These are phyloP conservation scores for Acleris emargana DNA, from an alignment of 2,888 invertebrate species.

Conservation along the genomic window DNA sequence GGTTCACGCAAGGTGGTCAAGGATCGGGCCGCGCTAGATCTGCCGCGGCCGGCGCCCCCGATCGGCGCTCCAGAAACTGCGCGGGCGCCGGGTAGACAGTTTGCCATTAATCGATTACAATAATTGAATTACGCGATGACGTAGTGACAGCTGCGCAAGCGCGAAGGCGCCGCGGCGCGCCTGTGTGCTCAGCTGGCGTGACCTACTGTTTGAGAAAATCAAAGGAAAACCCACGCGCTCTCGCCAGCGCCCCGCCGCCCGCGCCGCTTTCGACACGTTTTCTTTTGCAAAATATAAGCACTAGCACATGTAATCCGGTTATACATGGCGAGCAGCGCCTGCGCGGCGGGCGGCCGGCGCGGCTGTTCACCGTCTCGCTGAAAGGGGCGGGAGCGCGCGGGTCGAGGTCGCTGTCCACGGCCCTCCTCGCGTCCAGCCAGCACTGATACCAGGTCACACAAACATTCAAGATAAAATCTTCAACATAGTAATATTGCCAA, in stretches of 20 bases:
- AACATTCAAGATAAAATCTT: too few relatives aligned
- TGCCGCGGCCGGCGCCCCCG: constrained; percentile 42
- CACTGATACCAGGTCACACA: too few relatives aligned
- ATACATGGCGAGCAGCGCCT: constrained; percentile 30
- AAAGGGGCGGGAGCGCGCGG: constrained; percentile 11
- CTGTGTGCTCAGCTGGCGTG: constrained; percentile 72
- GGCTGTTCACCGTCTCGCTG: constrained; percentile 18
- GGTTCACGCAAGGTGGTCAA: constrained; percentile 51
- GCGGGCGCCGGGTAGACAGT: constrained; percentile 61
- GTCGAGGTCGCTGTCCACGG: constrained; percentile 9
- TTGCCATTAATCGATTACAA: constrained; percentile 75
- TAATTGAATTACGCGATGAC: constrained; percentile 72
- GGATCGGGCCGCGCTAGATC: constrained; percentile 48
- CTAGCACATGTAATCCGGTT: constrained; percentile 59
- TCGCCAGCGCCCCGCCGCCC: constrained; percentile 41
- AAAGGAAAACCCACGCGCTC: constrained; percentile 68
- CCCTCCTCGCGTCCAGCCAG: background rate
- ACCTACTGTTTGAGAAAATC: constrained; percentile 70
- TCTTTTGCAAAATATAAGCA: constrained; percentile 66
- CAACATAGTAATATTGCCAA: too few relatives aligned
- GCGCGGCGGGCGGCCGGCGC: constrained; percentile 18
- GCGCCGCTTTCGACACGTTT: constrained; percentile 54
- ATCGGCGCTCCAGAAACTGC: constrained; percentile 57
- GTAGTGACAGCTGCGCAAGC: constrained; percentile 75
- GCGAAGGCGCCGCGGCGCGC: constrained; percentile 46